Evolutionary conservation across 92 coral and sea anemone genomes (phyloP), one percentile per base, ranked within the genome.

Genomic region (Parazoanthus swiftii): DNA sequence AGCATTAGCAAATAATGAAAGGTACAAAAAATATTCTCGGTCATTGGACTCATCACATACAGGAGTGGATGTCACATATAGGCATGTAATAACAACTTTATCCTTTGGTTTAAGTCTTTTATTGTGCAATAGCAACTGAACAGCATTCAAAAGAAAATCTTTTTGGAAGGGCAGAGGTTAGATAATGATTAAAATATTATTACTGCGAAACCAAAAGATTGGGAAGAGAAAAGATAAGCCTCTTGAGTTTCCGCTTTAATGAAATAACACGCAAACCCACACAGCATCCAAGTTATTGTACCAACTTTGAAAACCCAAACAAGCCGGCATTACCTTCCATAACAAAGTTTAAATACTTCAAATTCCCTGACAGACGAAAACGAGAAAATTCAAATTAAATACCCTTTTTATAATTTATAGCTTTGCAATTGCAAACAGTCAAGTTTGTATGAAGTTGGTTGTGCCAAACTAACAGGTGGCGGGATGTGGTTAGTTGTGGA

Each of bases 351-450:
- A 25, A 29, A 33, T 29, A 73, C 43, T 73, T 36, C 77, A 8
- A 42, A 36, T 33, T 59, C 33, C 46, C 29, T 26, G 68, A 37
- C 87, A 37, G 87, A 43, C 29, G 82, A 46, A 79, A 79, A 79
- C 82, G 43, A 9, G 66, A 84, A 42, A 84, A 84, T 84, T 46
- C 43, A 59, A 84, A 84, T 71, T 84, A 46, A 66, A 82, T 71
- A 44, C 38, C 54, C 66, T 71, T 71, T 84, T 15, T 36, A 84
- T 84, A 26, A 70, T 67, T 83, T 71, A 82, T 83, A 36, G 37
- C 74, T 38, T 82, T 65, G 48, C 67, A 79, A 79, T 15, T 51
- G 35, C 59, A 82, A 39, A 74, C 42, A 36, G 46, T 35, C 77
- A 72, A 70, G 65, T 79, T 79, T 79, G 38, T 39, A 42, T 76